These are phyloP conservation scores for Gouania willdenowi DNA, from an alignment of 2,797 vertebrate genomes.

Conservation along the genomic window DNA sequence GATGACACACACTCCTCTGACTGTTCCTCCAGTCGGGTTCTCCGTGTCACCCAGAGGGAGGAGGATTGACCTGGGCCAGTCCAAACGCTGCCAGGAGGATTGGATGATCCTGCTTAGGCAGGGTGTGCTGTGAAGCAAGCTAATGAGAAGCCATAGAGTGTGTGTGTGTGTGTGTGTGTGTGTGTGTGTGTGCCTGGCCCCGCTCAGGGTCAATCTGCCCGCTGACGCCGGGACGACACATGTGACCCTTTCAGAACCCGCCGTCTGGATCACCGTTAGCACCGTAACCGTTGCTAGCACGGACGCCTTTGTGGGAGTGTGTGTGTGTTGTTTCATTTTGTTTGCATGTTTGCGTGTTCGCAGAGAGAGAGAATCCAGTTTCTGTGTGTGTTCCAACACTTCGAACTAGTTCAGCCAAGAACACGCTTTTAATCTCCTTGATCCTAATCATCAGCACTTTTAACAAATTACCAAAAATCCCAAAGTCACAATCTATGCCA, in stretches of 20 bases:
- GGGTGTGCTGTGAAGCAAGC: slow-evolving; percentile 66
- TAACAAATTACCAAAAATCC: too few species aligned
- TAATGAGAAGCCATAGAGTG: slow-evolving; percentile 58
- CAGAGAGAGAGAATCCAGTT: slow-evolving; percentile 8
- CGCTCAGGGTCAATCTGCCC: slow-evolving; percentile 52
- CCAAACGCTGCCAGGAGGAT: slow-evolving; percentile 56
- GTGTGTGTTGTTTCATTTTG: not conserved
- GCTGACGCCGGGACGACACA: slow-evolving; percentile 51
- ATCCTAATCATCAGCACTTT: slow-evolving; percentile 55
- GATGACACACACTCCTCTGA: not conserved
- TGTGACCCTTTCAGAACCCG: slow-evolving; percentile 55
- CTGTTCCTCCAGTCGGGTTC: slow-evolving; percentile 20
- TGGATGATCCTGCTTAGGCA: slow-evolving; percentile 73
- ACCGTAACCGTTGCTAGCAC: slow-evolving; percentile 4
- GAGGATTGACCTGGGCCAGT: slow-evolving; percentile 59
- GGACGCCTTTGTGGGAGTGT: not conserved
- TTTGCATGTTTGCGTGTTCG: not conserved
- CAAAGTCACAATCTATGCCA: too few species aligned
- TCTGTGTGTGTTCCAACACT: slow-evolving; percentile 20
- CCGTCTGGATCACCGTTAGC: slow-evolving; percentile 46
- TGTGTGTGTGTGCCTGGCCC: slow-evolving; percentile 25
- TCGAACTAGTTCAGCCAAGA: slow-evolving; percentile 32
- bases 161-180: slow-evolving; percentile 32
- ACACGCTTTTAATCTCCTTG: slow-evolving; percentile 47
- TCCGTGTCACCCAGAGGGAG: slow-evolving; percentile 31